Evolutionary conservation across 2,888 invertebrate genomes (phyloP).

Genomic region (Archips crataeganus): DNA sequence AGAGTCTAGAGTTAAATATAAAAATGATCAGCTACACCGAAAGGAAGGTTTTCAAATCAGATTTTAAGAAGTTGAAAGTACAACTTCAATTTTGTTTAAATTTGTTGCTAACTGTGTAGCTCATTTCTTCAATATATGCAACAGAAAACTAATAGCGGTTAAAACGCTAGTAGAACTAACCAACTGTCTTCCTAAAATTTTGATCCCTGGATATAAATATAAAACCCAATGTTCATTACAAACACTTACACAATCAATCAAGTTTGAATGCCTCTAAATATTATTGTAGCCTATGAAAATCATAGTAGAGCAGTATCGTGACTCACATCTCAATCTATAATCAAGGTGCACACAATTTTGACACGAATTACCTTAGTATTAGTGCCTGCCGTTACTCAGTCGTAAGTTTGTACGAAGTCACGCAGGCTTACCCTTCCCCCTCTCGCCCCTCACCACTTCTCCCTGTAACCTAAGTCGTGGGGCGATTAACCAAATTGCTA

Average conservation of each 20-base stretch:
- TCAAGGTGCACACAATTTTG: slow-evolving; percentile 33
- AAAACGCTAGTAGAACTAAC: no score
- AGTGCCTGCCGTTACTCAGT: slow-evolving; percentile 45
- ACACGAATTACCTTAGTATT: slow-evolving; percentile 32
- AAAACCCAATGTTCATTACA: slow-evolving; percentile 21
- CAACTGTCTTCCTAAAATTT: neutral
- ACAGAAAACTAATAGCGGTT: no score
- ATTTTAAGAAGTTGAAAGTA: no score
- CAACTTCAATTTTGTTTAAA: no score
- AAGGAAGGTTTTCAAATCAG: no score
- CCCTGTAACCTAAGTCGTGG: slow-evolving; percentile 47
- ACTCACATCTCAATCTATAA: slow-evolving; percentile 24
- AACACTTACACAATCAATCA: slow-evolving; percentile 33
- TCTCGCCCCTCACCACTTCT: slow-evolving; percentile 28
- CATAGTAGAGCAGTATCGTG: slow-evolving; percentile 30
- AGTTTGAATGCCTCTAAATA: slow-evolving; percentile 29
- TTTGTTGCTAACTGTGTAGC: no score
- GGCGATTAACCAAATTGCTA: slow-evolving; percentile 73
- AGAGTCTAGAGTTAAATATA: no score
- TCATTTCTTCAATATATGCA: no score
- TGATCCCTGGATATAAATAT: neutral
- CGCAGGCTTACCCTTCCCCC: slow-evolving; percentile 53
- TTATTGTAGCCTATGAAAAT: slow-evolving; percentile 33
- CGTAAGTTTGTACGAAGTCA: slow-evolving; percentile 62
- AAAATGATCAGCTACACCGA: no score